These are phyloP conservation scores for Epinotia demarniana DNA, from an alignment of 2,888 invertebrate species.

Conservation along the genomic window DNA sequence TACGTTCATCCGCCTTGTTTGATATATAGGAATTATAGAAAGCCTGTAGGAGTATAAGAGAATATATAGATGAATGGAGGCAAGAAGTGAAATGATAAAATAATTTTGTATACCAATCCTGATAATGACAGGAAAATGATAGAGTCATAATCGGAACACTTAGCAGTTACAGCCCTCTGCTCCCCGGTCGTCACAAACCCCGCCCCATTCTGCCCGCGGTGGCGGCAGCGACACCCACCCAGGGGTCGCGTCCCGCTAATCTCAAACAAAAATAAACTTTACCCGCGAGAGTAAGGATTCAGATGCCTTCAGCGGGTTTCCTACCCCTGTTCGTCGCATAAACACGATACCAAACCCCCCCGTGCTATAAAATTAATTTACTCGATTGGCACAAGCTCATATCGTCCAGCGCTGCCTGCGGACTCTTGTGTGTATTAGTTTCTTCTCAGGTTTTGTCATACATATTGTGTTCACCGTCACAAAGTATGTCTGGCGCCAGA, in stretches of 20 bases:
- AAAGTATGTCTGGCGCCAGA: constrained; percentile 74
- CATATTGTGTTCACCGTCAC: constrained; percentile 37
- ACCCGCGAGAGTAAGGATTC: constrained; percentile 18
- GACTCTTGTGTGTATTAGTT: constrained; percentile 49
- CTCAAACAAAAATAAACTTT: constrained; percentile 55
- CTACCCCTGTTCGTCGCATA: constrained; percentile 43
- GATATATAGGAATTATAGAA: no score
- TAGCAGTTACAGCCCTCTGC: constrained; percentile 48
- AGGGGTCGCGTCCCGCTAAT: constrained; percentile 52
- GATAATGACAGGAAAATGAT: constrained; percentile 13
- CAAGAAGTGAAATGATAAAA: not conserved
- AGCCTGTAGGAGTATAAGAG: no score
- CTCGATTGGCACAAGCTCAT: constrained; percentile 56
- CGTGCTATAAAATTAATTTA: constrained; percentile 69
- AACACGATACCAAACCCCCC: constrained; percentile 64
- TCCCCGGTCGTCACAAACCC: constrained; percentile 51
- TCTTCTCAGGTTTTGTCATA: constrained; percentile 31
- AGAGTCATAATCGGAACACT: constrained; percentile 1
- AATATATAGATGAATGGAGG: no score
- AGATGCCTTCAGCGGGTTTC: not conserved
- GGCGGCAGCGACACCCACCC: constrained; percentile 66
- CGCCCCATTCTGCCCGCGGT: constrained; percentile 61
- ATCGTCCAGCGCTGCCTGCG: constrained; percentile 49
- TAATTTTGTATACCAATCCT: not conserved
- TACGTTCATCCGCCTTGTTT: no score